Conservation (phyloP, 2,113 vertebrate species). For the Salvelinus alpinus region DNA sequence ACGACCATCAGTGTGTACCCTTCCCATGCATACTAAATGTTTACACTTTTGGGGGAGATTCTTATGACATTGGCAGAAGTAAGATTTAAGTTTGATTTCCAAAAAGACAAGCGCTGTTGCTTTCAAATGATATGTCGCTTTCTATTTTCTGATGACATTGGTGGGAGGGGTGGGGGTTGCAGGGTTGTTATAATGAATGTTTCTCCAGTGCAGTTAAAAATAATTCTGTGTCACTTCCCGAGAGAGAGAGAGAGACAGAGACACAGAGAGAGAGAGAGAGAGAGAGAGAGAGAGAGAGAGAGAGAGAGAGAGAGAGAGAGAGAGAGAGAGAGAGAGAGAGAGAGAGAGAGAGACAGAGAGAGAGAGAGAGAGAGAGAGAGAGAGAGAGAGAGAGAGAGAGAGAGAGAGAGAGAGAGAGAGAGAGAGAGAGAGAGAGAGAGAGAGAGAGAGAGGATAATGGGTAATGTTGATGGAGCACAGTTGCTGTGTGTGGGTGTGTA, state of each 20-base stretch:
- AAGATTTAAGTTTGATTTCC: too few species aligned
- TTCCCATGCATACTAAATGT: too few species aligned
- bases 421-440: neutral
- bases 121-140: too few species aligned
- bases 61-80: too few species aligned
- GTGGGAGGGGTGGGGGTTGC: conserved; percentile 25
- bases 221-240: conserved; percentile 16
- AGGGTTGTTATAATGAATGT: conserved; percentile 66
- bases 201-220: conserved; percentile 59
- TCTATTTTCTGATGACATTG: neutral
- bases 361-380: conserved; percentile 26
- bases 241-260: conserved; percentile 3
- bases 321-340: too few species aligned
- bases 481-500: neutral
- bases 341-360: conserved; percentile 25
- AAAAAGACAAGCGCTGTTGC: too few species aligned
- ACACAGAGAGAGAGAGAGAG: neutral
- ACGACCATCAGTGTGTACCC: too few species aligned
- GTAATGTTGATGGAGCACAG: neutral
- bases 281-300: neutral
- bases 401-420: too few species aligned
- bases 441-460: neutral
- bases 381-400: too few species aligned
- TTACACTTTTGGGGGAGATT: too few species aligned
- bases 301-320: too few species aligned